Percentiles rank a stretch among this genome's conserved stretches.
phyloP scores from a whole-genome alignment of 2,888 invertebrate species.

The Halictus ligatus region DNA sequence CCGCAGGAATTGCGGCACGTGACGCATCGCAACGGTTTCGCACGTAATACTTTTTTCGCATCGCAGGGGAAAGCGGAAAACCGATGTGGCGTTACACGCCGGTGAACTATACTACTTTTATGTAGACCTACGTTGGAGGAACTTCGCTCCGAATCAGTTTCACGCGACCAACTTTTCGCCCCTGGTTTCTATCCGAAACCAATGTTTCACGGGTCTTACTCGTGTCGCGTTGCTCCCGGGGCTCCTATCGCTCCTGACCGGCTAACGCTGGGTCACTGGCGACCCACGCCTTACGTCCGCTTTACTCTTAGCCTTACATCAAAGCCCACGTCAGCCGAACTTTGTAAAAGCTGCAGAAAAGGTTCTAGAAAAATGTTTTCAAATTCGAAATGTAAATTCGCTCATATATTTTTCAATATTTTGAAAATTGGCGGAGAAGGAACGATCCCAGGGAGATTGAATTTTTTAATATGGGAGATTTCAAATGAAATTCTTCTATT shows the following conservation, averaged over 20 bases:
- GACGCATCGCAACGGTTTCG: conserved; percentile 47
- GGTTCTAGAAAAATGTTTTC: background rate
- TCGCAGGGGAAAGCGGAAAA: conserved; percentile 3
- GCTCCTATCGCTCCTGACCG: background rate
- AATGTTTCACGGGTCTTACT: background rate
- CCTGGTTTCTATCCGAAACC: background rate
- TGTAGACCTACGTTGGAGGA: conserved; percentile 2
- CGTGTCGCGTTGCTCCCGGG: background rate
- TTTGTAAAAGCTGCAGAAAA: background rate
- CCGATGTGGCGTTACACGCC: background rate
- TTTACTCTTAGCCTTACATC: too few relatives aligned
- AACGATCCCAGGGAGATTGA: too few relatives aligned
- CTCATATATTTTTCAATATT: too few relatives aligned
- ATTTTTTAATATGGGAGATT: too few relatives aligned
- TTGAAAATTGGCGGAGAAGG: too few relatives aligned
- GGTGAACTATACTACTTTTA: conserved; percentile 13
- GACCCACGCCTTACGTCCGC: background rate
- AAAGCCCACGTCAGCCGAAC: background rate
- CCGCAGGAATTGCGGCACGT: conserved; percentile 40
- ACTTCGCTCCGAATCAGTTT: background rate
- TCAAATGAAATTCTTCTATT: too few relatives aligned
- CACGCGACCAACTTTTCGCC: background rate
- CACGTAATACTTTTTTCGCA: conserved; percentile 56
- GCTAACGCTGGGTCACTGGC: background rate
- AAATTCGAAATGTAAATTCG: background rate